These are phyloP conservation scores for Hydrolagus affinis DNA, from an alignment of 2,113 vertebrate species.

Conservation along the genomic window DNA sequence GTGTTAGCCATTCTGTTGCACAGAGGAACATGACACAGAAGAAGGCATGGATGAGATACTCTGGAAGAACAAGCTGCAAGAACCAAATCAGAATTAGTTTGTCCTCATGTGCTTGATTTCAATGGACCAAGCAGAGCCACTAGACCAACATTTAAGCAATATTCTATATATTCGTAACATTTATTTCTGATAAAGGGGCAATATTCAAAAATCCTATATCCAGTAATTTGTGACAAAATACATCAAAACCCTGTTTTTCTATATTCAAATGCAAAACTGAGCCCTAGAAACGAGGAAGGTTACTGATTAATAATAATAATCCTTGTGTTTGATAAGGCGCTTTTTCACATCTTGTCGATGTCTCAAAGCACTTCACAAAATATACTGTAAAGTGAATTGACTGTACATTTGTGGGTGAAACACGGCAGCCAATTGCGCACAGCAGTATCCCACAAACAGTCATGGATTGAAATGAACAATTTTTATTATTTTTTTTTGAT, in stretches of 20 bases:
- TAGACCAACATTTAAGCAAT: not conserved
- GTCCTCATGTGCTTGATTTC: not conserved
- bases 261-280: not conserved
- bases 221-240: not conserved
- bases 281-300: too few species aligned
- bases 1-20: conserved; percentile 92
- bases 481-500: too few species aligned
- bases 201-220: not conserved
- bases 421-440: too few species aligned
- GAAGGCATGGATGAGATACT: conserved; percentile 99
- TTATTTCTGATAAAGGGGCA: not conserved
- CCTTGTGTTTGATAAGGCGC: too few species aligned
- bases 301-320: too few species aligned
- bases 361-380: too few species aligned
- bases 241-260: not conserved
- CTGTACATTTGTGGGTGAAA: too few species aligned
- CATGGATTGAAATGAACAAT: too few species aligned
- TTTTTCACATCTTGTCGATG: too few species aligned
- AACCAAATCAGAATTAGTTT: conserved; percentile 40
- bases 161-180: not conserved
- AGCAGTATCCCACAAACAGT: too few species aligned
- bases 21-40: conserved; percentile 99
- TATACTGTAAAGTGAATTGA: too few species aligned
- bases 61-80: conserved; percentile 90
- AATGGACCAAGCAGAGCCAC: too few species aligned